Conservation (phyloP, 2,797 vertebrate species). For the Pempheris klunzingeri region DNA sequence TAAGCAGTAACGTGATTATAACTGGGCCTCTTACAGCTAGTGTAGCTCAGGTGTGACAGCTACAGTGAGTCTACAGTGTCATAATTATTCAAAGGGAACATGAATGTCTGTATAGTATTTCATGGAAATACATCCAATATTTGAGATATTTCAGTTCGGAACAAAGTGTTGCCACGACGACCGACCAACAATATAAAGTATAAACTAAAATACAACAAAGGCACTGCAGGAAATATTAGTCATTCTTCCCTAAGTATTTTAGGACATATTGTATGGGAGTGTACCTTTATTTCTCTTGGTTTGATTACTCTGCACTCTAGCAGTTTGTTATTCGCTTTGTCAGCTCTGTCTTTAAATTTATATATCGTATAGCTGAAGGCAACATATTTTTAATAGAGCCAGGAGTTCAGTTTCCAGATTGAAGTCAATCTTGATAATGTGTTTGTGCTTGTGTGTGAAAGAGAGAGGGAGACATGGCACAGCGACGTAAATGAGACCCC, state of each 20-base stretch:
- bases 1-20: constrained; percentile 10
- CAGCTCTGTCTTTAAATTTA: constrained; percentile 42
- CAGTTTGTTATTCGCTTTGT: constrained; percentile 31
- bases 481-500: constrained; percentile 18
- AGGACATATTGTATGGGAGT: constrained; percentile 6
- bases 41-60: not conserved
- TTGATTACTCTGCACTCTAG: constrained; percentile 18
- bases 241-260: not conserved
- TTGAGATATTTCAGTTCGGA: not conserved
- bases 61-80: not conserved
- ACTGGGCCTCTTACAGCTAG: not conserved
- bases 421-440: constrained; percentile 37
- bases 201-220: not conserved
- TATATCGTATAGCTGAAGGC: constrained; percentile 39
- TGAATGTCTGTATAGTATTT: not conserved
- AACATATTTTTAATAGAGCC: constrained; percentile 48
- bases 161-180: not conserved
- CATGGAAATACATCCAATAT: not conserved
- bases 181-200: not conserved
- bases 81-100: not conserved
- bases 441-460: constrained; percentile 26
- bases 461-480: constrained; percentile 32
- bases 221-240: not conserved
- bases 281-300: constrained; percentile 3
- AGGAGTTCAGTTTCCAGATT: constrained; percentile 31